Conservation (phyloP, 2,888 invertebrate genomes). For the Leucophenga montana region DNA sequence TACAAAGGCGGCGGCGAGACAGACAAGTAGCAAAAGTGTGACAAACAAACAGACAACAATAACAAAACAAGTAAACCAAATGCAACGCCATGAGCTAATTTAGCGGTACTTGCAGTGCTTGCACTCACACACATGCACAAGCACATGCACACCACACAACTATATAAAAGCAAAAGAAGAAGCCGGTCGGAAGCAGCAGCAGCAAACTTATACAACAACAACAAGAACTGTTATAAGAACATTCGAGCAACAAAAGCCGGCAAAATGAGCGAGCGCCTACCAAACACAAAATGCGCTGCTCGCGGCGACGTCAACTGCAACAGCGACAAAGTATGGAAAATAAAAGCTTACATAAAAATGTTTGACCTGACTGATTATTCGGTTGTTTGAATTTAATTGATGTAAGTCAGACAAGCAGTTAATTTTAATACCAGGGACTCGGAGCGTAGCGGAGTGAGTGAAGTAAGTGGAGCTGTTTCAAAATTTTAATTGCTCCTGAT, state of each 20-base stretch:
- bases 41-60: slow-evolving; percentile 3
- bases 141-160: not conserved
- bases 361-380: no score
- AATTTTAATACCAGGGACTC: no score
- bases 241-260: not conserved
- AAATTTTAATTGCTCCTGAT: no score
- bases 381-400: no score
- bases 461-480: no score
- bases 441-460: no score
- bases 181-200: no score
- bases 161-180: not conserved
- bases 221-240: not conserved
- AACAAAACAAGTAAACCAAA: slow-evolving; percentile 1
- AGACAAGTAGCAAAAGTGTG: slow-evolving; percentile 18
- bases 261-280: slow-evolving; percentile 6
- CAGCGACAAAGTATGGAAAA: not conserved
- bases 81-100: slow-evolving; percentile 16
- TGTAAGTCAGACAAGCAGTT: no score
- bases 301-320: not conserved
- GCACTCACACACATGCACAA: not conserved
- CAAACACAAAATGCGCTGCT: not conserved
- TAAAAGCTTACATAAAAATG: no score
- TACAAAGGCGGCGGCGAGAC: not conserved
- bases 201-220: not conserved
- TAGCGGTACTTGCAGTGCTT: slow-evolving; percentile 10